Evolutionary conservation across 2,888 invertebrate genomes (phyloP), one percentile per base, ranked within the genome.

Genomic region (Temnothorax unifasciatus): DNA sequence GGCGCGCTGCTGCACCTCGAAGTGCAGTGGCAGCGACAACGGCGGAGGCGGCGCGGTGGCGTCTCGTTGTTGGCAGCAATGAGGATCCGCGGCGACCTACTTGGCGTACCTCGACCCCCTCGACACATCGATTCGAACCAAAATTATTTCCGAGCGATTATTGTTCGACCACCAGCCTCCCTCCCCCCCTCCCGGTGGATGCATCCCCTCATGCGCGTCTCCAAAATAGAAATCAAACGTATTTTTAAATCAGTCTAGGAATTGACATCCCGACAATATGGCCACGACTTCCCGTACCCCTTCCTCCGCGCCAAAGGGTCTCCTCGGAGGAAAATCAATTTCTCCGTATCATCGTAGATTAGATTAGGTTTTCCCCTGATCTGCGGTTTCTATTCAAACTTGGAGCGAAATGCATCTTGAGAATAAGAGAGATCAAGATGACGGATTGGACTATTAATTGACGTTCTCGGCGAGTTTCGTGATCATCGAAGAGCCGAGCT

Each of bases 81-180:
- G 94, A 91, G 92, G 91, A 94, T 92, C 92, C 91, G 90, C 93
- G 88, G 86, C 93, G 94, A 94, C 94, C 94, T 94, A 94, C 93
- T 95, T 94, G 92, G 93, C 94, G 94, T 94, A 92, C 94, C 93
- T 94, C 94, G 94, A 94, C 94, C 94, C 94, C 93, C 91, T 93
- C 90, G 90, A 5, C 91, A 89, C 94, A 94, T 94, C 93, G 94
- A 94, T 94, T 94, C 92, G 87, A 92, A 92, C 92, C 92, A 87
- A 93, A 94, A 93, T 94, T 93, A 92, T 92, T 92, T 87, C 87
- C 87, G 77, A 88, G 86, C 25, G 91, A 93, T 92, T 91, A 92
- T 92, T 88, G 85, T 87, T 89, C 76, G 75, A 88, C 77, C 52
- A 61, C 59, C 38, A 34, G 5, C n/a, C 64, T 21, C 21, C 3